Evolutionary conservation across 2,888 invertebrate genomes (phyloP), one percentile per base, ranked within the genome.

Genomic region (Muscina levida): DNA sequence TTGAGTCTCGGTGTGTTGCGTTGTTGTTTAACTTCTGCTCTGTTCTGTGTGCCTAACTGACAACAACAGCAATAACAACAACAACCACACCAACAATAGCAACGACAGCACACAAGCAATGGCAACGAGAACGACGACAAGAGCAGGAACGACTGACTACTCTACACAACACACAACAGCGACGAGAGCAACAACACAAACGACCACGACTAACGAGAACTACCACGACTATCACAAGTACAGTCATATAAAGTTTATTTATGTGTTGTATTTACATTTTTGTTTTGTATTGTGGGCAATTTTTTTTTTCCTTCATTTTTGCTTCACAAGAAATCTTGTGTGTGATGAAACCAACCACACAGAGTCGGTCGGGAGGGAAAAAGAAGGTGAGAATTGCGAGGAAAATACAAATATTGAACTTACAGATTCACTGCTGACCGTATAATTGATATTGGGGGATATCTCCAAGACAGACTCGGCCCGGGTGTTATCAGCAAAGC

Each of bases 381-480:
- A 31, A 17, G n/a, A 56, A 31, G 13, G 15, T 62, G 65, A 39
- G 22, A 65, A 62, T 67, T 67, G n/a, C 19, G 57, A 72, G 65
- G 42, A 62, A 59, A 39, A 65, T 72, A 65, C 62, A 68, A 81
- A 72, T 78, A 75, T 68, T 66, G 42, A 81, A 88, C 90, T 91
- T 90, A 91, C 91, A 88, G 91, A 88, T 85, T 91, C 91, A 85
- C 90, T 90, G 85, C 90, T 89, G 84, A 91, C 91, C 77, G 91
- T 91, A 83, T 91, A 91, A 86, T 91, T 91, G 83, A 91, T 90
- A 85, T 90, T 91, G 77, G 91, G 90, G 82, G 91, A 89, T 87
- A 91, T 91, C 85, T 91, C 91, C 84, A 91, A 89, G 76, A 91
- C 90, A 79, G 90, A 90, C 85, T 91, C 91, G 82, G 90, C 87